phyloP scores from a whole-genome alignment of 2,797 vertebrate genomes.

The Scarus forsteni region DNA sequence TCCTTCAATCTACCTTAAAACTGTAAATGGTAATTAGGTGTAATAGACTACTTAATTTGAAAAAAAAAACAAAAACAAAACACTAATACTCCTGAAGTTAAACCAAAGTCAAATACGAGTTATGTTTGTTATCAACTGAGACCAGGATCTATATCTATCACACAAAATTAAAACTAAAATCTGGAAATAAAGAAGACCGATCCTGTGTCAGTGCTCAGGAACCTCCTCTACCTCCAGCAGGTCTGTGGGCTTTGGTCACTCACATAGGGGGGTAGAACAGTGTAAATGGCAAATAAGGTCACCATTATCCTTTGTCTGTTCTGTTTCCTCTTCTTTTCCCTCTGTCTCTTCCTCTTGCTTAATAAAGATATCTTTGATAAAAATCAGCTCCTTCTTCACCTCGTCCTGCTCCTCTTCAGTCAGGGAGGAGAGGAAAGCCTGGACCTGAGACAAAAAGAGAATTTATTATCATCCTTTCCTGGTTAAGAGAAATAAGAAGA shows the following conservation, averaged over 20 bases:
- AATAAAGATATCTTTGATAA: slow-evolving; percentile 93
- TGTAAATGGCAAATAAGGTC: slow-evolving; percentile 84
- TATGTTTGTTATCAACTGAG: neutral
- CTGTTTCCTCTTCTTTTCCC: slow-evolving; percentile 58
- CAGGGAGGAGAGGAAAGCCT: slow-evolving; percentile 89
- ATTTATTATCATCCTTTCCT: neutral
- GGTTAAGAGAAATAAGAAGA: neutral
- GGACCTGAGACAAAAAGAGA: slow-evolving; percentile 83
- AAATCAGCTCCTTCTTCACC: slow-evolving; percentile 91
- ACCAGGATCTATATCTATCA: neutral
- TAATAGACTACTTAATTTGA: too few species aligned
- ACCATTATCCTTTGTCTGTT: slow-evolving; percentile 80
- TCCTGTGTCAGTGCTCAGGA: slow-evolving; percentile 62
- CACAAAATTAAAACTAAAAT: neutral
- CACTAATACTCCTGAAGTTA: neutral
- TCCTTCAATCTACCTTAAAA: too few species aligned
- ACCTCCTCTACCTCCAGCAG: slow-evolving; percentile 45
- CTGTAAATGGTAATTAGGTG: too few species aligned
- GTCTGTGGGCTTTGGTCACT: slow-evolving; percentile 65
- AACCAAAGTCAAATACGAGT: slow-evolving; percentile 28
- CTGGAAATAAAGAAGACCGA: slow-evolving; percentile 29
- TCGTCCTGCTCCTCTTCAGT: slow-evolving; percentile 87
- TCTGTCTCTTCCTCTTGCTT: slow-evolving; percentile 84
- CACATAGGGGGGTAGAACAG: slow-evolving; percentile 81
- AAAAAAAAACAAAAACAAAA: too few species aligned